Percentiles rank a stretch among this genome's conserved stretches.
These are phyloP conservation scores for Nephrotoma guestfalica DNA, from an alignment of 2,888 invertebrate genomes.

Conservation along the genomic window DNA sequence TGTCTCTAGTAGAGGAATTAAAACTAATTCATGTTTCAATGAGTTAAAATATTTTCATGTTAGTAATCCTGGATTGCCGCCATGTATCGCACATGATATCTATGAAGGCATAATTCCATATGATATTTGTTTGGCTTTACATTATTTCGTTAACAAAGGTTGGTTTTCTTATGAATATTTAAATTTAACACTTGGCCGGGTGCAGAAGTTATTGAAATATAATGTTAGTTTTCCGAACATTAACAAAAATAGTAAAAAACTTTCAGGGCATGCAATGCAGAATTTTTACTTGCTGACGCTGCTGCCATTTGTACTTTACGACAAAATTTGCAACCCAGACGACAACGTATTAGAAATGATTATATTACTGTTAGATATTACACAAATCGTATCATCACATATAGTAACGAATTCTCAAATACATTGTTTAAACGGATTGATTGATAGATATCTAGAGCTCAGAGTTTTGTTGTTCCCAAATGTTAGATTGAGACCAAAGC, in stretches of 20 bases:
- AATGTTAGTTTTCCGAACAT: not conserved
- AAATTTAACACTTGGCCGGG: not conserved
- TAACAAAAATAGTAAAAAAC: not conserved
- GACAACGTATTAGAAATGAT: not conserved
- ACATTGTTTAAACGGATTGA: not conserved
- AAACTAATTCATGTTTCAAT: not conserved
- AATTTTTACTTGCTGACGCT: not conserved
- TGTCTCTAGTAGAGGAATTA: not conserved
- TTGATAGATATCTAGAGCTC: too few relatives aligned
- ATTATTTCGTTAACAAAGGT: not conserved
- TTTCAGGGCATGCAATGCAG: not conserved
- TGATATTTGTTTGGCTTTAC: not conserved
- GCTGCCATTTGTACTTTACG: not conserved
- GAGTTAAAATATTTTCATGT: not conserved
- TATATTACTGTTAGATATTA: not conserved
- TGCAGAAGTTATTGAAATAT: not conserved
- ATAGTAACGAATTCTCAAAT: not conserved
- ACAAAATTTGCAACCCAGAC: not conserved
- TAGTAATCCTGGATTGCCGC: not conserved
- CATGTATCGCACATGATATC: not conserved
- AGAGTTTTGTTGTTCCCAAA: too few relatives aligned
- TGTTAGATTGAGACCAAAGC: too few relatives aligned
- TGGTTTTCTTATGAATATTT: not conserved
- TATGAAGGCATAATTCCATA: not conserved
- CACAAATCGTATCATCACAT: not conserved